phyloP scores from a whole-genome alignment of 2,888 invertebrate species.

The Antitype chi region DNA sequence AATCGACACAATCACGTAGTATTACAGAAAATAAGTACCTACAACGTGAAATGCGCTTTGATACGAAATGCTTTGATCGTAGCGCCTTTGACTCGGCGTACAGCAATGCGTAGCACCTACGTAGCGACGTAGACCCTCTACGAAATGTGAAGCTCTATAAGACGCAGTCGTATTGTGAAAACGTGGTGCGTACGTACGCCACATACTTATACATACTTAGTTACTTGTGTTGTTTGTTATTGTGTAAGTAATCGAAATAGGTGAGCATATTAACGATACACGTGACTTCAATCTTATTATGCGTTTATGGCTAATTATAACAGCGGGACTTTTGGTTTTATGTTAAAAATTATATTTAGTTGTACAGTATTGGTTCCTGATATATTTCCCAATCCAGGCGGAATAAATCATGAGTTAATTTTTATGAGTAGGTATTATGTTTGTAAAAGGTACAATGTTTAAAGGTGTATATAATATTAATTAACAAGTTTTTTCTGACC shows the following conservation, averaged over 20 bases:
- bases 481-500: background rate
- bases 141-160: constrained; percentile 25
- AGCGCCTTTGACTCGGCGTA: constrained; percentile 21
- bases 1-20: constrained; percentile 3
- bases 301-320: background rate
- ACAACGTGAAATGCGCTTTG: constrained; percentile 22
- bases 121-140: constrained; percentile 20
- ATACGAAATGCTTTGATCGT: constrained; percentile 42
- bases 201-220: background rate
- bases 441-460: background rate
- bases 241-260: background rate
- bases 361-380: background rate
- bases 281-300: background rate
- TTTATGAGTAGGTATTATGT: background rate
- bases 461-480: background rate
- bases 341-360: background rate
- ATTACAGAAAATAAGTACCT: background rate
- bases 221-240: background rate
- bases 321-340: background rate
- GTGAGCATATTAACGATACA: background rate
- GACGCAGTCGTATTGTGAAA: constrained; percentile 6
- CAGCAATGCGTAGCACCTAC: constrained; percentile 41
- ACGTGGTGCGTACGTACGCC: background rate
- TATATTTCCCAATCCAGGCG: background rate
- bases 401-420: background rate